Evolutionary conservation across 2,797 vertebrate genomes (phyloP).

Genomic region (Macrochelys suwanniensis): DNA sequence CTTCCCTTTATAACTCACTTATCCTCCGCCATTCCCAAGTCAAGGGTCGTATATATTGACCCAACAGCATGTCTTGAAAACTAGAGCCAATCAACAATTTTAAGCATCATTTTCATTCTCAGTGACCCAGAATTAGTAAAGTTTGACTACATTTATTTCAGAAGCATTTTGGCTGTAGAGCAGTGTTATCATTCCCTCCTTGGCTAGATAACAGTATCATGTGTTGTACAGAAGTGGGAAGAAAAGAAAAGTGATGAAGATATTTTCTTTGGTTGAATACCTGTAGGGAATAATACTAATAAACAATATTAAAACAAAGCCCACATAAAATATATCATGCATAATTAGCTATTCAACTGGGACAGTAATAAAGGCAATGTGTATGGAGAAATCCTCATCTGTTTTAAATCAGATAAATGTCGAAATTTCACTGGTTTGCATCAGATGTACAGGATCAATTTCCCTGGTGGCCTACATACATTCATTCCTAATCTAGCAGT

Average conservation of each 20-base stretch:
- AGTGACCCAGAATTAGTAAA: no score
- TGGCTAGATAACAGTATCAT: background rate
- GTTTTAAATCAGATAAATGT: conserved; percentile 50
- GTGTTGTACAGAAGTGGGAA: background rate
- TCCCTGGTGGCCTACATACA: conserved; percentile 45
- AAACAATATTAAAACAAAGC: conserved; percentile 34
- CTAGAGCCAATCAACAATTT: no score
- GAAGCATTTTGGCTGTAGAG: no score
- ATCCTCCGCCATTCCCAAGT: no score
- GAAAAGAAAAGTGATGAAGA: background rate
- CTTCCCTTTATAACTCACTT: no score
- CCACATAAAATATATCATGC: background rate
- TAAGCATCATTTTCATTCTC: no score
- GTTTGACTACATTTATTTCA: no score
- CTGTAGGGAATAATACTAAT: background rate
- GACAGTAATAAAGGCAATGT: conserved; percentile 1
- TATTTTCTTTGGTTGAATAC: background rate
- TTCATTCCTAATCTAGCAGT: conserved; percentile 42
- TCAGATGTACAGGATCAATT: conserved; percentile 34
- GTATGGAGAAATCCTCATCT: conserved; percentile 4
- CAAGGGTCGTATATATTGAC: no score
- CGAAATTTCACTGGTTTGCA: conserved; percentile 32
- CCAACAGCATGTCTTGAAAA: no score
- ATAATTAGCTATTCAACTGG: conserved; percentile 28
- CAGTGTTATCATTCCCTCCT: background rate